Percentiles rank a stretch among this genome's conserved stretches.
phyloP scores from a whole-genome alignment of 1,140 invertebrate species.

The Drosophila nebulosa region DNA sequence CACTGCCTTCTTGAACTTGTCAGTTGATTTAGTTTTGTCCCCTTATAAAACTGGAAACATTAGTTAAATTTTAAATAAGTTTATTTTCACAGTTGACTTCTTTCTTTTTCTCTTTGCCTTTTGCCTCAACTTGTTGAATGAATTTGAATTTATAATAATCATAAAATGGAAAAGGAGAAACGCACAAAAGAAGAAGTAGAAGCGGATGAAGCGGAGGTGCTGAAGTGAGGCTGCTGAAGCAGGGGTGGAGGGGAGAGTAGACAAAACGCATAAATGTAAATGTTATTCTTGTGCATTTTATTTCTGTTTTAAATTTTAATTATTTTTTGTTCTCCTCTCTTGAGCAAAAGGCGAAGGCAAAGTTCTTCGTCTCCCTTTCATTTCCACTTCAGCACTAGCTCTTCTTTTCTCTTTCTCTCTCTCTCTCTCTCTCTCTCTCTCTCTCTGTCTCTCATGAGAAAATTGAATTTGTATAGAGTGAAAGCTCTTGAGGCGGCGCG shows the following conservation, averaged over 20 bases:
- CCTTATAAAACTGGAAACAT: slow-evolving; percentile 54
- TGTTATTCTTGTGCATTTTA: slow-evolving; percentile 70
- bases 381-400: too few species aligned
- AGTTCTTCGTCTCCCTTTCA: not conserved
- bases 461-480: slow-evolving; percentile 37
- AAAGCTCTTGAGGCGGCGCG: not conserved
- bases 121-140: slow-evolving; percentile 61
- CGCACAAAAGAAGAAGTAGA: not conserved
- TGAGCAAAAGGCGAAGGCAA: slow-evolving; percentile 11
- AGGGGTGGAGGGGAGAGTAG: slow-evolving; percentile 2
- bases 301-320: slow-evolving; percentile 69
- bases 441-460: slow-evolving; percentile 22
- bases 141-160: slow-evolving; percentile 58
- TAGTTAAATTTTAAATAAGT: slow-evolving; percentile 70
- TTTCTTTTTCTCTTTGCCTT: slow-evolving; percentile 1
- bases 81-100: slow-evolving; percentile 47
- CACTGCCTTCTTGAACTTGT: not conserved
- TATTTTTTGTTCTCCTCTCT: slow-evolving; percentile 56
- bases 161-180: slow-evolving; percentile 12
- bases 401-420: not conserved
- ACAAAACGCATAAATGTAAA: slow-evolving; percentile 65
- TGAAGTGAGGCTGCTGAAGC: too few species aligned
- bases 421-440: not conserved
- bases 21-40: slow-evolving; percentile 36
- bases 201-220: too few species aligned